Base-by-base conservation (phyloP, 2,113 vertebrate genomes). In the Melospiza georgiana region DNA sequence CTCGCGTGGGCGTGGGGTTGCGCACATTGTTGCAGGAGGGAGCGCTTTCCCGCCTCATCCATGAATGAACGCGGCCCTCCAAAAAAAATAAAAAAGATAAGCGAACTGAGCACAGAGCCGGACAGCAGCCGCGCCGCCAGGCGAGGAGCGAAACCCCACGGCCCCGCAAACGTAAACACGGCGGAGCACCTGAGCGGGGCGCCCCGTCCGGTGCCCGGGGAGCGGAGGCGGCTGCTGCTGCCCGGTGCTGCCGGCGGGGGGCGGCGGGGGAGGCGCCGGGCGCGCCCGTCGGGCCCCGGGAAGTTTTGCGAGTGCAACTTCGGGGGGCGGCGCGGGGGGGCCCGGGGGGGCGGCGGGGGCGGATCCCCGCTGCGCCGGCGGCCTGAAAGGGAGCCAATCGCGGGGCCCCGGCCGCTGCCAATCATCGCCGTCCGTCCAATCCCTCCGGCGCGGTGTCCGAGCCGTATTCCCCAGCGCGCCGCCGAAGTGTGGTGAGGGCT, bases 371-470 rank as follows among this genome's bases (percentile, higher is more conserved):
- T 98, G 99, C 94, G 99, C 98, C 93, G 89, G 97, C 98, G 98
- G 98, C 98, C 98, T 99, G 99, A 99, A 99, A 98, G 98, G 96
- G 98, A 99, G 99, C 99, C 99, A 99, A 99, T 99, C 98, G 98
- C 98, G 98, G 97, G 97, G 98, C 98, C 97, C 97, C 97, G 95
- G 97, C 98, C 98, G 97, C 99, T 99, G 99, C 99, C 99, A 99
- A 99, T 99, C 99, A 99, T 96, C 97, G 92, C 96, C 98, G 97
- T 98, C 98, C 98, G 98, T 98, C 99, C 99, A 99, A 99, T 99
- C 99, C 98, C 99, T 98, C 98, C 98, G 98, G 98, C 97, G 99
- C 98, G 97, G 98, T 98, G 98, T 98, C 99, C 99, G 98, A 98
- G 99, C 98, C 98, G 98, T 98, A 96, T 98, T 98, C 98, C 98